A percentile compares a stretch with the other conserved stretches of the same genome.
Evolutionary conservation across 2,113 vertebrate species (phyloP).

Genomic region (Colossoma macropomum): DNA sequence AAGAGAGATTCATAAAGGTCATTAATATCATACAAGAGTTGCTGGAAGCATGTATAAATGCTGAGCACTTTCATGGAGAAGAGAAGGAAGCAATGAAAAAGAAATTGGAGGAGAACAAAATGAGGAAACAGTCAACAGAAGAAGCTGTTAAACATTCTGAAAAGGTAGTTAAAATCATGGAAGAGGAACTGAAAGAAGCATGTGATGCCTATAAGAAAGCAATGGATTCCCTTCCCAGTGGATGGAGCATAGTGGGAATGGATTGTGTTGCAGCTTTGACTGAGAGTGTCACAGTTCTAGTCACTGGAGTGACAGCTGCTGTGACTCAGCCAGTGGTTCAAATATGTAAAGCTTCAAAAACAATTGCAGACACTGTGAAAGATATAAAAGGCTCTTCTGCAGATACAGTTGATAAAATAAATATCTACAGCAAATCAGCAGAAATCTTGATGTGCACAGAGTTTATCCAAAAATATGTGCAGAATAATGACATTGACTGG

Average conservation of each 20-base stretch:
- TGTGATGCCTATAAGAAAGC: constrained; percentile 6
- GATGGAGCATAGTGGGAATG: constrained; percentile 45
- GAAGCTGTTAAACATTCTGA: constrained; percentile 16
- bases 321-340: too few relatives aligned
- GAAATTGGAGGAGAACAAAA: constrained; percentile 26
- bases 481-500: constrained; percentile 32
- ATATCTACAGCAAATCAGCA: constrained; percentile 38
- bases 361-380: too few relatives aligned
- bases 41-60: constrained; percentile 42
- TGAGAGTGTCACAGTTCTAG: not conserved
- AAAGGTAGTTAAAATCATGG: constrained; percentile 3
- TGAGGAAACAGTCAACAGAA: constrained; percentile 5
- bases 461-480: not conserved
- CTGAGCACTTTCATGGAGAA: constrained; percentile 24
- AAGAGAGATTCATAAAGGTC: constrained; percentile 27
- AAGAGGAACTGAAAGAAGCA: constrained; percentile 10
- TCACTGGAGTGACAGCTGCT: constrained; percentile 2
- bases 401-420: constrained; percentile 31
- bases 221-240: constrained; percentile 37
- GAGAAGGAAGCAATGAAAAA: constrained; percentile 7
- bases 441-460: not conserved
- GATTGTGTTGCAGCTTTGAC: constrained; percentile 6
- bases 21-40: constrained; percentile 50
- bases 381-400: too few relatives aligned
- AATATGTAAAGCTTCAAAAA: too few relatives aligned